These are phyloP conservation scores for Oreamnos americanus DNA, from an alignment of 2,113 vertebrate species.

Conservation along the genomic window DNA sequence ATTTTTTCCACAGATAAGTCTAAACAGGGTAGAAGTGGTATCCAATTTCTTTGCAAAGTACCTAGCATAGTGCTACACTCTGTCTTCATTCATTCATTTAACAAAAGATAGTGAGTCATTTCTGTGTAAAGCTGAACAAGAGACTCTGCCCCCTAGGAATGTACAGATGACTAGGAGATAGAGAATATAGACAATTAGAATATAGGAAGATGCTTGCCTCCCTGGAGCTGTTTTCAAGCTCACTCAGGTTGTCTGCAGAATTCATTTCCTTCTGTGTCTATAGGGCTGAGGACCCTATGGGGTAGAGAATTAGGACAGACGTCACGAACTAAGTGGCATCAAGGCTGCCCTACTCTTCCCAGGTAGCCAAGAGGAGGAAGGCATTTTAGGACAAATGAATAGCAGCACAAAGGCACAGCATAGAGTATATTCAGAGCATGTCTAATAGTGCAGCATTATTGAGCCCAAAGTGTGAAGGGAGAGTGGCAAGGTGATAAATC, in stretches of 20 bases:
- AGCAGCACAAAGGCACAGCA: neutral
- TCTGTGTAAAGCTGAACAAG: neutral
- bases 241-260: neutral
- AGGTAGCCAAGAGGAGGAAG: neutral
- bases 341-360: neutral
- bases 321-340: neutral
- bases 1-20: neutral
- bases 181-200: neutral
- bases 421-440: neutral
- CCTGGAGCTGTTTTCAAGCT: neutral
- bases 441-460: neutral
- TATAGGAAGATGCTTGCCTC: neutral
- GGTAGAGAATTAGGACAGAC: neutral
- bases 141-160: neutral
- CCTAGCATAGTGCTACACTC: neutral
- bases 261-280: neutral
- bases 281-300: neutral
- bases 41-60: neutral
- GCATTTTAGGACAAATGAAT: neutral
- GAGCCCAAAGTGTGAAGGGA: neutral
- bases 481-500: neutral
- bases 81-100: neutral
- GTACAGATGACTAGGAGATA: neutral
- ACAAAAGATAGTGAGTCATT: neutral
- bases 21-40: neutral